Conservation (phyloP, 2,888 invertebrate species). For the Cabera pusaria region DNA sequence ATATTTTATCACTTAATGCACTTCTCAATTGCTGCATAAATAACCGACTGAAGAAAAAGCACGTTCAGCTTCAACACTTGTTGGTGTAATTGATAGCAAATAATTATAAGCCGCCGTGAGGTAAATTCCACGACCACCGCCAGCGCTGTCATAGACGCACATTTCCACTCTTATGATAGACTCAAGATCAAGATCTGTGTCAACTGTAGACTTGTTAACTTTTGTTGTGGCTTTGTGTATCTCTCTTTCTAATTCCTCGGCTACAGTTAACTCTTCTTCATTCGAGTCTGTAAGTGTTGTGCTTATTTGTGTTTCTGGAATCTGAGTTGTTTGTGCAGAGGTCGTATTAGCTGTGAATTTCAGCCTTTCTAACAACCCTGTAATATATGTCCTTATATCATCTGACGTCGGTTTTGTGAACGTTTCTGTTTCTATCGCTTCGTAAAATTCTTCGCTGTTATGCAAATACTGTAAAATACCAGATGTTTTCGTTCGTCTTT, state of each 20-base stretch:
- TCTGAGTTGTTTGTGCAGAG: neutral
- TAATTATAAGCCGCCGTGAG: conserved; percentile 14
- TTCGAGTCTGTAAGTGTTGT: conserved; percentile 4
- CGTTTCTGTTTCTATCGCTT: conserved; percentile 3
- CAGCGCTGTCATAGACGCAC: conserved; percentile 4
- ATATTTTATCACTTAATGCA: neutral
- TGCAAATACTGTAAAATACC: conserved; percentile 7
- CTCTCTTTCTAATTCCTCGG: no score
- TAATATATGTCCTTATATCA: no score
- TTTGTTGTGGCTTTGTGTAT: neutral
- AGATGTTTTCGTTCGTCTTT: conserved; percentile 10
- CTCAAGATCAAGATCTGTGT: conserved; percentile 12
- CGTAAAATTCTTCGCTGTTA: conserved; percentile 7
- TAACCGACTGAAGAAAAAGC: conserved; percentile 21
- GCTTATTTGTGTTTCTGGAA: conserved; percentile 2
- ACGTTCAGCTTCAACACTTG: conserved; percentile 22
- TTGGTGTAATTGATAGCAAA: conserved; percentile 17
- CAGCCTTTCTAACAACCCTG: conserved; percentile 1
- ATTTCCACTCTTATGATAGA: conserved; percentile 12
- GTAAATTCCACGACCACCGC: conserved; percentile 19
- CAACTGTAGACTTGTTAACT: neutral
- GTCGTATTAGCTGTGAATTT: conserved; percentile 1
- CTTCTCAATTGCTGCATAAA: conserved; percentile 14
- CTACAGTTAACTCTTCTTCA: conserved; percentile 5
- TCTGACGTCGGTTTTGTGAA: conserved; percentile 4